These are phyloP conservation scores for Pissodes strobi DNA, from an alignment of 1,140 invertebrate genomes.

Conservation along the genomic window DNA sequence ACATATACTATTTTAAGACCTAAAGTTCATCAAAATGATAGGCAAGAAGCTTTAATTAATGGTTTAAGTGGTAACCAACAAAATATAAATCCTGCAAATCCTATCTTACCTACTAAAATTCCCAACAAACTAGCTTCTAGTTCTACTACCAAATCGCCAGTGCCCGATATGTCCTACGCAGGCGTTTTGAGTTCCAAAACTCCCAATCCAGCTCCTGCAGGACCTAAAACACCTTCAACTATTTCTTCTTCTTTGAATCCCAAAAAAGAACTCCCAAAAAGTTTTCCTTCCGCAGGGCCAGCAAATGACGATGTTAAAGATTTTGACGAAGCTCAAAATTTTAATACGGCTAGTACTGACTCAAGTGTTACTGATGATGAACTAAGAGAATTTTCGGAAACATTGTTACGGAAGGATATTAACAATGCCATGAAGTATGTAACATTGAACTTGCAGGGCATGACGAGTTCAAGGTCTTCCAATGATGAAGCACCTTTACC, in stretches of 20 bases:
- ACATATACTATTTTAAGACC: conserved; percentile 1
- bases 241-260: not conserved
- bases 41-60: not conserved
- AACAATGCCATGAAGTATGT: conserved; percentile 72
- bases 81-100: not conserved
- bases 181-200: not conserved
- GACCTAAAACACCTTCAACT: not conserved
- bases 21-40: not conserved
- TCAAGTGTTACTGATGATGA: conserved; percentile 59
- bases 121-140: not conserved
- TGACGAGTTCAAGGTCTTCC: conserved; percentile 67
- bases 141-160: not conserved
- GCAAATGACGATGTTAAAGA: conserved; percentile 1
- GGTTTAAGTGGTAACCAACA: conserved; percentile 1
- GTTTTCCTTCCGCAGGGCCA: conserved; percentile 27
- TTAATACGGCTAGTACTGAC: not conserved
- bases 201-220: not conserved
- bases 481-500: conserved; percentile 73
- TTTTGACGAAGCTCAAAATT: not conserved
- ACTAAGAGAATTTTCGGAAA: conserved; percentile 69
- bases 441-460: conserved; percentile 72
- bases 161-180: conserved; percentile 14
- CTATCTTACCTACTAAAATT: not conserved
- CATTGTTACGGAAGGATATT: conserved; percentile 69
- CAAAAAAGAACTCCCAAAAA: conserved; percentile 1